Percentiles rank a stretch among this genome's conserved stretches.
These are phyloP conservation scores for Quiscalus mexicanus DNA, from an alignment of 2,113 vertebrate genomes.

Conservation along the genomic window DNA sequence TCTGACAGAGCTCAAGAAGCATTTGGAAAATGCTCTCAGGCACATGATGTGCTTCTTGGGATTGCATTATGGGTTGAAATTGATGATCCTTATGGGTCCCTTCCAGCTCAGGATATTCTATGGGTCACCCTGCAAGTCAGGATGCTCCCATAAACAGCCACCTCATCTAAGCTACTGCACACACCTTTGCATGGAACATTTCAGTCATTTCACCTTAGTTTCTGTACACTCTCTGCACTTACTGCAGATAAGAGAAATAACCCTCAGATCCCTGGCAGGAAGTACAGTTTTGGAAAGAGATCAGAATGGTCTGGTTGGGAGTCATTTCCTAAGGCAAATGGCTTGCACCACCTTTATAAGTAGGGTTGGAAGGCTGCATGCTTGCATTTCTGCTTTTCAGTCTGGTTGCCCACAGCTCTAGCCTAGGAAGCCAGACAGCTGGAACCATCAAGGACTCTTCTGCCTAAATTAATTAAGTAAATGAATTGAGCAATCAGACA, in stretches of 20 bases:
- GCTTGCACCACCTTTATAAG: not conserved
- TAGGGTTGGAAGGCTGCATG: not conserved
- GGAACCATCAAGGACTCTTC: conserved; percentile 34
- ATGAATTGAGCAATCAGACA: conserved; percentile 55
- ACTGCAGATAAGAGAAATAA: not conserved
- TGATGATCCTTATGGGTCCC: not conserved
- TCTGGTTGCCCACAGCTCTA: not conserved
- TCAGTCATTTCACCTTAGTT: not conserved
- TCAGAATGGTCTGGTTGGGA: not conserved
- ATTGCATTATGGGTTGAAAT: not conserved
- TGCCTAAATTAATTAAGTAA: conserved; percentile 55
- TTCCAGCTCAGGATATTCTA: not conserved
- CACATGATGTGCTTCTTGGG: not conserved
- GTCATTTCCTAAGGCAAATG: not conserved
- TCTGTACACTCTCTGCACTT: not conserved
- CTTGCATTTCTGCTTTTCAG: not conserved
- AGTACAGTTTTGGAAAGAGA: not conserved
- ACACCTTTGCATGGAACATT: not conserved
- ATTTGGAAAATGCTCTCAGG: not conserved
- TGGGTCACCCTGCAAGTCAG: not conserved
- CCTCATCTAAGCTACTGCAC: not conserved
- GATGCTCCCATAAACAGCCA: not conserved
- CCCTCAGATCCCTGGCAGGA: not conserved
- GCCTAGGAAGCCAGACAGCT: conserved; percentile 40
- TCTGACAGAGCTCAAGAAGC: not conserved